Conservation (phyloP, 2,113 vertebrate species). For the Hypanus sabinus region DNA sequence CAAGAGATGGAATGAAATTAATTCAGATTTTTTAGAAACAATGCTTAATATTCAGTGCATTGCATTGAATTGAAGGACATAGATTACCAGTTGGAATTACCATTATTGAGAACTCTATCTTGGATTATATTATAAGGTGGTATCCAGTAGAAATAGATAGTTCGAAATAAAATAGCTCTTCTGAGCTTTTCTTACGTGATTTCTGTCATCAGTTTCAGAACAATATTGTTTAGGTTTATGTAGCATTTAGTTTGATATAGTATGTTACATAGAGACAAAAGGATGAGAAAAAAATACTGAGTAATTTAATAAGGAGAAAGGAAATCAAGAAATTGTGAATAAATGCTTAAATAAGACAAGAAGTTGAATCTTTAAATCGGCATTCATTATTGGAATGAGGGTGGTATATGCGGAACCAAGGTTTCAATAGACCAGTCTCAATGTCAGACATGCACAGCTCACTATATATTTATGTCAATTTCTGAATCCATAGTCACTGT, state of each 20-base stretch:
- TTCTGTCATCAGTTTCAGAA: neutral
- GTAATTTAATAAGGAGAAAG: no score
- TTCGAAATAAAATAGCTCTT: neutral
- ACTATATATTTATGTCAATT: neutral
- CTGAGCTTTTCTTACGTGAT: neutral
- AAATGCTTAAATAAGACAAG: neutral
- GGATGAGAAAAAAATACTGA: neutral
- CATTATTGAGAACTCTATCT: neutral
- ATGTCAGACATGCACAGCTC: neutral
- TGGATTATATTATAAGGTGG: neutral
- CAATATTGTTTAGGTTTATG: neutral
- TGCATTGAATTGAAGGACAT: neutral
- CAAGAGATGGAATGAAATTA: neutral
- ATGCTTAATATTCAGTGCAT: neutral
- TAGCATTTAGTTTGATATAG: neutral
- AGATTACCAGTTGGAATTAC: neutral
- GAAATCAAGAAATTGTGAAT: neutral
- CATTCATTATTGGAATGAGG: neutral
- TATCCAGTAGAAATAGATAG: neutral
- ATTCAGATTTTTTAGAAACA: neutral
- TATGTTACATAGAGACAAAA: neutral
- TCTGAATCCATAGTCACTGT: neutral
- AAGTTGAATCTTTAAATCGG: neutral
- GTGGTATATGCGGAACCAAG: neutral
- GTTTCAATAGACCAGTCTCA: neutral